A percentile compares a stretch with the other conserved stretches of the same genome.
Conservation (phyloP, 2,797 vertebrate genomes). For the Todus mexicanus region DNA sequence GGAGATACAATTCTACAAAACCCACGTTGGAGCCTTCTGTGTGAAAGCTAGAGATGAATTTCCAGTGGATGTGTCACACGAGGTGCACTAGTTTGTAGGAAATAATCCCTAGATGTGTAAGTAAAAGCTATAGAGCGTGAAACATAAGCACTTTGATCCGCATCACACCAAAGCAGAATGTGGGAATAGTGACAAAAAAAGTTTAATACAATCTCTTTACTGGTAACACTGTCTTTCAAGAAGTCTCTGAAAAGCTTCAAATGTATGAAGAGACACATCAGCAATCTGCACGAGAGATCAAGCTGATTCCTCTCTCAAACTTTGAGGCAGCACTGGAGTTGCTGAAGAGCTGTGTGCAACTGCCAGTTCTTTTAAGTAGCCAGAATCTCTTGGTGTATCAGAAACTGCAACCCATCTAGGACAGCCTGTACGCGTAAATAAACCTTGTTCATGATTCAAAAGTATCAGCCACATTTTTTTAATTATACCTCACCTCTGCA, state of each 20-base stretch:
- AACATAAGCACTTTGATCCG: neutral
- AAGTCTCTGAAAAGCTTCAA: neutral
- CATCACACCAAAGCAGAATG: rapidly evolving
- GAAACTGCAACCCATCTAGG: neutral
- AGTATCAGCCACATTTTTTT: neutral
- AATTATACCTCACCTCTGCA: neutral
- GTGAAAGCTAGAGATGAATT: neutral
- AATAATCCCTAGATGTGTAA: neutral
- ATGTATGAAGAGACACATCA: neutral
- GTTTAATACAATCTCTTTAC: neutral
- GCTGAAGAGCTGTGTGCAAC: neutral
- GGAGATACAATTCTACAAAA: neutral
- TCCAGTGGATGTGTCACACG: neutral
- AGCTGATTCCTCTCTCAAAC: neutral
- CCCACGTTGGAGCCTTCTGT: neutral
- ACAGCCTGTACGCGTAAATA: neutral
- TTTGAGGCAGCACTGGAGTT: neutral
- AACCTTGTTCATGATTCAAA: neutral
- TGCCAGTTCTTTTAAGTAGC: neutral
- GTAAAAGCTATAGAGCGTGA: neutral
- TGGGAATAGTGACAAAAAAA: neutral
- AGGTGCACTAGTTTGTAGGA: neutral
- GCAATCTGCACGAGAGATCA: neutral
- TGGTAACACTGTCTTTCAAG: neutral
- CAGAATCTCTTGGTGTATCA: neutral